Conservation (phyloP, 64 coral and sea anemone species). For the Orbicella faveolata region DNA sequence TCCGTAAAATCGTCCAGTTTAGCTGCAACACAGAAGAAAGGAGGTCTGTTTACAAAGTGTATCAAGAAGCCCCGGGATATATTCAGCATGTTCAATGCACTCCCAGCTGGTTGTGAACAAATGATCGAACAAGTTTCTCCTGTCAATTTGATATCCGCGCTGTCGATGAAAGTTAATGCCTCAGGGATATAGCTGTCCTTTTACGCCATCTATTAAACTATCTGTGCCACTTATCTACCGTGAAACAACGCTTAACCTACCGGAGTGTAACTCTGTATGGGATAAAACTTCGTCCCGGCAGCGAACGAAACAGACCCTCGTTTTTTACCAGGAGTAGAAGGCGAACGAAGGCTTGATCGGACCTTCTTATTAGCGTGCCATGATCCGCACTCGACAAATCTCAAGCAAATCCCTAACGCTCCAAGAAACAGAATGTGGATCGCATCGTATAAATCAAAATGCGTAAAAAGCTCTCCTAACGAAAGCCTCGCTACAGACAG, state of each 20-base stretch:
- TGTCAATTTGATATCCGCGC: background rate
- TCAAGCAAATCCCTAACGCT: slow-evolving; percentile 60
- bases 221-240: background rate
- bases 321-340: slow-evolving; percentile 25
- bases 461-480: slow-evolving; percentile 21
- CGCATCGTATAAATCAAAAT: slow-evolving; percentile 65
- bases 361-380: slow-evolving; percentile 29
- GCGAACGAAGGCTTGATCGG: slow-evolving; percentile 67
- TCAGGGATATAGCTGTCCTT: background rate
- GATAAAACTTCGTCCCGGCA: slow-evolving; percentile 82
- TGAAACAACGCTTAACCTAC: slow-evolving; percentile 15
- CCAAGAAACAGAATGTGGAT: slow-evolving; percentile 69
- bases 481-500: slow-evolving; percentile 15
- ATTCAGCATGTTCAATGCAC: background rate
- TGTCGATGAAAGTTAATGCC: slow-evolving; percentile 20
- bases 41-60: slow-evolving; percentile 8
- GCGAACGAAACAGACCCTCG: slow-evolving; percentile 78
- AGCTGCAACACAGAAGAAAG: slow-evolving; percentile 33
- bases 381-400: slow-evolving; percentile 13
- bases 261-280: slow-evolving; percentile 27
- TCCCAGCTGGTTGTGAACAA: slow-evolving; percentile 1
- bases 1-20: slow-evolving; percentile 76
- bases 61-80: background rate
- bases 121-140: background rate
- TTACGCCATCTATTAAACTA: background rate